phyloP scores from a whole-genome alignment of 2,797 vertebrate genomes.

The Myotis vivesi region DNA sequence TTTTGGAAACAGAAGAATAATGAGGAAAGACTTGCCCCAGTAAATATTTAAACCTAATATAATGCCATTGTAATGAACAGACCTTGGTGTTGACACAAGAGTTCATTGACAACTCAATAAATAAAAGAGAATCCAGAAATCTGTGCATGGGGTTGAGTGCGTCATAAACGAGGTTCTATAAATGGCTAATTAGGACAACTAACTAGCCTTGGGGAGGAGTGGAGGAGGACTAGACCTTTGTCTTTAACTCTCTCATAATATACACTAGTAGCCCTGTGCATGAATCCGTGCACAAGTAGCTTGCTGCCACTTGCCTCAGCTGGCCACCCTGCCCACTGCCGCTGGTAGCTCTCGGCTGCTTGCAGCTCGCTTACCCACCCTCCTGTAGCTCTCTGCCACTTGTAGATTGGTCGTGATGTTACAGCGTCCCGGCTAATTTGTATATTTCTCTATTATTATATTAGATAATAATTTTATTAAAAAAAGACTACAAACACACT shows the following conservation, averaged over 20 bases:
- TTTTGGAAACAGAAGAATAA: background rate
- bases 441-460: no score
- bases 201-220: background rate
- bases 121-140: background rate
- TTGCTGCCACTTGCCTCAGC: no score
- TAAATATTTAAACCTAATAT: background rate
- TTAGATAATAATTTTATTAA: background rate
- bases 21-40: background rate
- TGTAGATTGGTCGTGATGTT: no score
- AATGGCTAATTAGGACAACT: background rate
- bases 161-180: background rate
- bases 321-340: no score
- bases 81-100: background rate
- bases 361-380: no score
- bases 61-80: background rate
- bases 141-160: background rate
- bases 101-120: background rate
- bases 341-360: no score
- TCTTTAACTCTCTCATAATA: background rate
- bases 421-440: no score
- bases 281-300: no score
- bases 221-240: background rate
- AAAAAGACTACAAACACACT: background rate
- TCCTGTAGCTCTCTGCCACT: no score
- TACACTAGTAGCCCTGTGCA: no score